Base-by-base conservation (phyloP, 2,888 invertebrate species). In the Tridacna gigas region DNA sequence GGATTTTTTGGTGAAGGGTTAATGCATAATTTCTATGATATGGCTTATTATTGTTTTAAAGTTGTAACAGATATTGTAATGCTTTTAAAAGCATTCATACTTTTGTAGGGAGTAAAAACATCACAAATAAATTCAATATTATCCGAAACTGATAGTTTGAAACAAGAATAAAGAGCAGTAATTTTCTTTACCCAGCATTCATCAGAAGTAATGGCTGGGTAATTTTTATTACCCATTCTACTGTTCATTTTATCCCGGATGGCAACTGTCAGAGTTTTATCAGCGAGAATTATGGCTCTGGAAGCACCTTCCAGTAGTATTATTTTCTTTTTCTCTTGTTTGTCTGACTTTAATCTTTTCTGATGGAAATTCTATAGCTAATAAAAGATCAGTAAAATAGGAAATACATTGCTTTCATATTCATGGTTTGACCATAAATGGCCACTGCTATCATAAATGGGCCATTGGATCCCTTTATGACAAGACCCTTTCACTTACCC, bases 331-430 rank as follows among this genome's bases (percentile, higher is more conserved):
- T 37, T 66, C 66, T 37, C 28, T 66, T 66, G 66, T 66, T 37
- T 3, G 66, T 26, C 37, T 15, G 66, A 37, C 66, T 66, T 66
- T 66, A 66, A 66, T 66, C 66, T 66, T 37, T 28, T 18, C 66
- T 66, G 66, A 66, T 66, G 66, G 66, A 66, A 66, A 66, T 66
- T 66, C 66, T 66, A 66, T 66, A 66, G 66, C 66, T 26, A 66
- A 66, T 66, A 66, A 66, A 66, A 66, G 26, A 66, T 66, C 66
- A 26, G 66, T 66, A 66, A 66, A 66, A 66, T 66, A 66, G 66
- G 66, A 66, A 66, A 66, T 66, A 66, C 66, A 66, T 26, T 28
- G 66, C 28, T 66, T 66, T 66, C 28, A 66, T 66, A 66, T 66
- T 66, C 66, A 66, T 66, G 66, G 66, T 28, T 66, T 66, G 66